phyloP scores from a whole-genome alignment of 2,888 invertebrate species.

The Lycaena phlaeas region DNA sequence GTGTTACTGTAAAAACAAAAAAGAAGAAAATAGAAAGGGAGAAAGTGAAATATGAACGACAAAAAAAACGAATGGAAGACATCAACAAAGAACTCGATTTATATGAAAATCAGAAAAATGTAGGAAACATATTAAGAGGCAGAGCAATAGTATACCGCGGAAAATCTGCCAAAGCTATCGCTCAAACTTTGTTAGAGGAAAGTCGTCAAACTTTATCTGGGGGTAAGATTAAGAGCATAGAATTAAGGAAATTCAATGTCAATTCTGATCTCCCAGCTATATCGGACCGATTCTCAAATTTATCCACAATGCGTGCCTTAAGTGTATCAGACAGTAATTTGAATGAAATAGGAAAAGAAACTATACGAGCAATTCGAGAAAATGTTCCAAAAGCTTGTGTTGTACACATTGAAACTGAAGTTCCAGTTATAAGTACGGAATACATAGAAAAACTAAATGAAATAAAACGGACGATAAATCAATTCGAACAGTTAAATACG shows the following conservation, averaged over 20 bases:
- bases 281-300: slow-evolving; percentile 10
- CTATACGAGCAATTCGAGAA: slow-evolving; percentile 36
- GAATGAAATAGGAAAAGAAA: slow-evolving; percentile 21
- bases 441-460: slow-evolving; percentile 73
- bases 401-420: slow-evolving; percentile 45
- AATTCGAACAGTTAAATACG: slow-evolving; percentile 75
- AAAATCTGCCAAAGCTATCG: slow-evolving; percentile 84
- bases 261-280: slow-evolving; percentile 7
- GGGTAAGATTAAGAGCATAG: slow-evolving; percentile 39
- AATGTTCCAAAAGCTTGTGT: slow-evolving; percentile 46
- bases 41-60: slow-evolving; percentile 47
- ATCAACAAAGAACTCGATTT: slow-evolving; percentile 47
- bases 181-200: slow-evolving; percentile 75
- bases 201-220: slow-evolving; percentile 69
- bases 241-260: slow-evolving; percentile 12
- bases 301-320: slow-evolving; percentile 6
- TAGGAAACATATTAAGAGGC: slow-evolving; percentile 65
- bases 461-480: slow-evolving; percentile 75
- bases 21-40: slow-evolving; percentile 58
- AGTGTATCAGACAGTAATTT: slow-evolving; percentile 14
- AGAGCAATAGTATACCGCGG: slow-evolving; percentile 77
- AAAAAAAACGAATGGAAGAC: slow-evolving; percentile 60
- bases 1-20: slow-evolving; percentile 55
- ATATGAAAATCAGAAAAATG: slow-evolving; percentile 54
- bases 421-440: slow-evolving; percentile 64